Conservation (phyloP, 2,113 vertebrate genomes). For the Grallaria varia region DNA sequence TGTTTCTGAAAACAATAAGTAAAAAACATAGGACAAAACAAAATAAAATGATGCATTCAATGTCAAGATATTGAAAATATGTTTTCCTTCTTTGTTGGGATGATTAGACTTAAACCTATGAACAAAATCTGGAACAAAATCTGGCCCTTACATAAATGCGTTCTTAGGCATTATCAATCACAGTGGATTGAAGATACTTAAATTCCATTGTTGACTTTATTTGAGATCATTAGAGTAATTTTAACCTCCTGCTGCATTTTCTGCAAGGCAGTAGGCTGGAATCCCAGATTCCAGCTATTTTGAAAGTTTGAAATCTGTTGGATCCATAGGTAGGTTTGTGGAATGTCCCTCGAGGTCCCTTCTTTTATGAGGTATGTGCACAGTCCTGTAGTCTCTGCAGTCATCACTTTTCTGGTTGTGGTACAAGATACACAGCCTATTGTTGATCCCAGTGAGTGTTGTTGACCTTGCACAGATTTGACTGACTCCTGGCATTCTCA, state of each 20-base stretch:
- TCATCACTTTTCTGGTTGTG: not conserved
- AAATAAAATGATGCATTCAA: not conserved
- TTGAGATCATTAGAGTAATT: not conserved
- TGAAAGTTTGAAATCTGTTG: not conserved
- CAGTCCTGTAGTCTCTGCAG: not conserved
- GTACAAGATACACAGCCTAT: not conserved
- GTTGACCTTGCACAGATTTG: not conserved
- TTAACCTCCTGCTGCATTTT: not conserved
- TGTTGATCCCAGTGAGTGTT: accelerated
- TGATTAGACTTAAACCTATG: not conserved
- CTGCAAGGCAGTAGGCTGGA: not conserved
- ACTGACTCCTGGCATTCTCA: not conserved
- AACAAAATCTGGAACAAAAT: not conserved
- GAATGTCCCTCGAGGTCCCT: not conserved
- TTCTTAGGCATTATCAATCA: not conserved
- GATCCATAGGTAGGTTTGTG: not conserved
- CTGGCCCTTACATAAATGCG: not conserved
- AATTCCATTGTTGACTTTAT: not conserved
- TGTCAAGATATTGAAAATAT: not conserved
- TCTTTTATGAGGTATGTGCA: not conserved
- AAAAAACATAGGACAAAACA: not conserved
- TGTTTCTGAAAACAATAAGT: not conserved
- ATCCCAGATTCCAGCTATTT: not conserved
- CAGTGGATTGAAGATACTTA: not conserved
- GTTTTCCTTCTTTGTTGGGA: not conserved